Evolutionary conservation across 2,888 invertebrate species (phyloP).

Genomic region (Minunthozetes semirufus): DNA sequence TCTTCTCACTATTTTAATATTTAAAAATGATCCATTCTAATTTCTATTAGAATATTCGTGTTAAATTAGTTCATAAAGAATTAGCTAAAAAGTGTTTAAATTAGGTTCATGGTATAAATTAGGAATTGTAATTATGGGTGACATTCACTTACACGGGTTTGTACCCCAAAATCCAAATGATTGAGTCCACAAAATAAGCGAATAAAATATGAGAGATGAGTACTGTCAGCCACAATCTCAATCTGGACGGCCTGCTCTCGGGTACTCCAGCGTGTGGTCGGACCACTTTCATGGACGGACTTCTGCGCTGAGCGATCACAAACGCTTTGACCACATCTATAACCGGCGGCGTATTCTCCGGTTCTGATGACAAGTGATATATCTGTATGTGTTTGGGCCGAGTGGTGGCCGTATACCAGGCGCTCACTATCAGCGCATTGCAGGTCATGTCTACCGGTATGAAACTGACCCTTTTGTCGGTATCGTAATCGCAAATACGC

Average conservation of each 20-base stretch:
- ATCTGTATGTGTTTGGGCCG: constrained; percentile 14
- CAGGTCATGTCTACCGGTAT: constrained; percentile 32
- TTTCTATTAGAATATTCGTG: no score
- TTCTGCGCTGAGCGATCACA: background rate
- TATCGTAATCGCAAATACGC: constrained; percentile 46
- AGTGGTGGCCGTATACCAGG: constrained; percentile 23
- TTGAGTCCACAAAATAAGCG: constrained; percentile 13
- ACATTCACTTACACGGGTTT: constrained; percentile 18
- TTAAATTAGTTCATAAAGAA: no score
- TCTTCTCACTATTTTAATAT: no score
- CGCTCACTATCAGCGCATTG: constrained; percentile 28
- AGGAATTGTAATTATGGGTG: no score
- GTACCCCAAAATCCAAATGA: constrained; percentile 6
- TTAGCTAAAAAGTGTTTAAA: no score
- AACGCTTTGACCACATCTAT: background rate
- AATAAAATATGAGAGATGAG: constrained; percentile 11
- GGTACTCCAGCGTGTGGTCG: constrained; percentile 6
- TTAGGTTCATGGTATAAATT: no score
- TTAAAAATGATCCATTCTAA: no score
- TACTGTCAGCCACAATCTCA: constrained; percentile 2
- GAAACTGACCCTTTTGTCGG: constrained; percentile 10
- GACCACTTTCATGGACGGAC: constrained; percentile 13
- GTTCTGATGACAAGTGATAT: constrained; percentile 5
- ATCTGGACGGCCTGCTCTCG: background rate
- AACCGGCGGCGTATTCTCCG: constrained; percentile 5